Evolutionary conservation across 2,113 vertebrate species (phyloP).

Genomic region (Pangasianodon gigas): DNA sequence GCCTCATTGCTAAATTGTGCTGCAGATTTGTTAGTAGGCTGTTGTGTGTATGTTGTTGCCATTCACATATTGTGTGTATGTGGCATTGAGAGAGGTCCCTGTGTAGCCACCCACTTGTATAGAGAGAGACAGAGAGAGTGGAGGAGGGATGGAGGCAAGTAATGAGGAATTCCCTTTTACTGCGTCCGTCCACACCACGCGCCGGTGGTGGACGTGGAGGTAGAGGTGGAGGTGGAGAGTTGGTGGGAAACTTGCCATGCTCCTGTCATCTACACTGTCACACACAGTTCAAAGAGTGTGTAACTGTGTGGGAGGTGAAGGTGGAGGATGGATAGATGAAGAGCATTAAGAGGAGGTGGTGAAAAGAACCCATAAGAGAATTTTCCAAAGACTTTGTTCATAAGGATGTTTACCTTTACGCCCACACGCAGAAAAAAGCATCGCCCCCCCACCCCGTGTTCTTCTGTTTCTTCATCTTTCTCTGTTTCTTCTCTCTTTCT

Average conservation of each 20-base stretch:
- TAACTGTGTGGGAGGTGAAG: slow-evolving; percentile 30
- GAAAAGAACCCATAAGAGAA: slow-evolving; percentile 40
- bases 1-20: background rate
- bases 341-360: slow-evolving; percentile 18
- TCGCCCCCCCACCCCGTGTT: background rate
- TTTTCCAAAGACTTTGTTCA: slow-evolving; percentile 17
- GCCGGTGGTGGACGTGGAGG: slow-evolving; percentile 37
- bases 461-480: background rate
- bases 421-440: background rate
- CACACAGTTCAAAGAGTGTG: background rate
- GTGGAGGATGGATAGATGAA: slow-evolving; percentile 22
- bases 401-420: background rate
- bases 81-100: slow-evolving; percentile 25
- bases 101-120: slow-evolving; percentile 24
- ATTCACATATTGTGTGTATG: slow-evolving; percentile 22
- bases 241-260: slow-evolving; percentile 59
- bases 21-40: slow-evolving; percentile 2
- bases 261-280: slow-evolving; percentile 54
- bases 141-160: slow-evolving; percentile 62
- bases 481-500: background rate
- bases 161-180: slow-evolving; percentile 79
- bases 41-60: slow-evolving; percentile 10
- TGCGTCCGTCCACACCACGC: slow-evolving; percentile 52
- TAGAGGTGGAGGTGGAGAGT: slow-evolving; percentile 54
- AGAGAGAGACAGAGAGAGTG: slow-evolving; percentile 38